phyloP scores from a whole-genome alignment of 2,113 vertebrate species.

The Cnemophilus loriae region DNA sequence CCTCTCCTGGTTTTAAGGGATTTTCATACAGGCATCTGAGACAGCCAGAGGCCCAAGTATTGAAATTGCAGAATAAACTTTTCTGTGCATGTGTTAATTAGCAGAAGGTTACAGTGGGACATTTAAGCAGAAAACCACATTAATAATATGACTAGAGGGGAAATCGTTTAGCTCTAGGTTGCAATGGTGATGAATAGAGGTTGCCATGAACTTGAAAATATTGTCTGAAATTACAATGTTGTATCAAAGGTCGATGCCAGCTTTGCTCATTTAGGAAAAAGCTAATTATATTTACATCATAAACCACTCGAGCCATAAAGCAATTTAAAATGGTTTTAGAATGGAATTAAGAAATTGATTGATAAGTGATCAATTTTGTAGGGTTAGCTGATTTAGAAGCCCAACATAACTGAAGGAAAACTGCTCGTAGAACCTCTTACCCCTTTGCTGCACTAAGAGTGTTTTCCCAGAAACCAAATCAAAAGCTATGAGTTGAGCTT shows the following conservation, averaged over 20 bases:
- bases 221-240: conserved; percentile 4
- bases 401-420: not conserved
- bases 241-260: conserved; percentile 18
- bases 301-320: not conserved
- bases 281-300: conserved; percentile 51
- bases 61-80: conserved; percentile 37
- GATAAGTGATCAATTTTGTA: not conserved
- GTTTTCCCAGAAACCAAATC: not conserved
- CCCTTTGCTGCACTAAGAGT: not conserved
- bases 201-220: conserved; percentile 39
- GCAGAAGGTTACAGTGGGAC: conserved; percentile 17
- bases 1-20: not conserved
- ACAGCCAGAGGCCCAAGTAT: not conserved
- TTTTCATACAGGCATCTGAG: not conserved
- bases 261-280: conserved; percentile 24
- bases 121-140: conserved; percentile 21
- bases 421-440: not conserved
- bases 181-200: conserved; percentile 37
- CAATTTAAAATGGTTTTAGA: not conserved
- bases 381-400: not conserved
- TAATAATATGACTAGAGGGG: conserved; percentile 40
- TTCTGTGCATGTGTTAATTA: conserved; percentile 47
- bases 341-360: not conserved
- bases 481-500: not conserved
- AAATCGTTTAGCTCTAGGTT: not conserved